Conservation (phyloP, 23 tunicate species). For the Diplosoma virens region DNA sequence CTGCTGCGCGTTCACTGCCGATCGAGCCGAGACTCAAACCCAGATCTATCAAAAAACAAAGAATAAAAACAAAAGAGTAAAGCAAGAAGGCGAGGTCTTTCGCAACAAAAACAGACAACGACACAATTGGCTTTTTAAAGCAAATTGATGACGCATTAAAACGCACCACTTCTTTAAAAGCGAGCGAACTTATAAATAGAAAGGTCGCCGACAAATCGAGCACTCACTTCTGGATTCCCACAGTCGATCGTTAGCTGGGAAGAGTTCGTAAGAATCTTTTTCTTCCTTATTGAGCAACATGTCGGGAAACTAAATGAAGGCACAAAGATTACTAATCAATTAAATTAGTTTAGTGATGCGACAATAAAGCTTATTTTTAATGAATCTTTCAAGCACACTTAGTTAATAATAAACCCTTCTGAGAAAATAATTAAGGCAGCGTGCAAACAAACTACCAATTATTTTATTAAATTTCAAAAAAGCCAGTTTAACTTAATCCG, state of each 20-base stretch:
- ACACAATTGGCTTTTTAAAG: no score
- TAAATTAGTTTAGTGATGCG: background rate
- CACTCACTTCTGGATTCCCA: no score
- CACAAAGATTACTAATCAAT: background rate
- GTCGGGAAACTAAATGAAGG: slow-evolving; percentile 15
- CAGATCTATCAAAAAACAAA: background rate
- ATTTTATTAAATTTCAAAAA: background rate
- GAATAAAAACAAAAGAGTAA: background rate
- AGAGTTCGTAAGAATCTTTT: slow-evolving; percentile 86
- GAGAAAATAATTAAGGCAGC: background rate
- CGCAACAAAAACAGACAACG: no score
- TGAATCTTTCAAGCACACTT: no score
- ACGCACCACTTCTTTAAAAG: no score
- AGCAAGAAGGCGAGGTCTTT: no score
- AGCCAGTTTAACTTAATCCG: no score
- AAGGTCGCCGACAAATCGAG: no score
- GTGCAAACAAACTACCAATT: background rate
- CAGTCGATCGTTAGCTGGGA: slow-evolving; percentile 53
- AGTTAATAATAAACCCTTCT: no score
- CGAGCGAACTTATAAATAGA: no score
- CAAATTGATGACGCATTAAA: no score
- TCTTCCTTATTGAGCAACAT: slow-evolving; percentile 25
- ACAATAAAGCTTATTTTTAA: no score
- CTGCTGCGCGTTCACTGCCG: slow-evolving; percentile 77
- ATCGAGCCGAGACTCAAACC: slow-evolving; percentile 67